phyloP scores from a whole-genome alignment of 2,888 invertebrate genomes.

The Anagyrus pseudococci region DNA sequence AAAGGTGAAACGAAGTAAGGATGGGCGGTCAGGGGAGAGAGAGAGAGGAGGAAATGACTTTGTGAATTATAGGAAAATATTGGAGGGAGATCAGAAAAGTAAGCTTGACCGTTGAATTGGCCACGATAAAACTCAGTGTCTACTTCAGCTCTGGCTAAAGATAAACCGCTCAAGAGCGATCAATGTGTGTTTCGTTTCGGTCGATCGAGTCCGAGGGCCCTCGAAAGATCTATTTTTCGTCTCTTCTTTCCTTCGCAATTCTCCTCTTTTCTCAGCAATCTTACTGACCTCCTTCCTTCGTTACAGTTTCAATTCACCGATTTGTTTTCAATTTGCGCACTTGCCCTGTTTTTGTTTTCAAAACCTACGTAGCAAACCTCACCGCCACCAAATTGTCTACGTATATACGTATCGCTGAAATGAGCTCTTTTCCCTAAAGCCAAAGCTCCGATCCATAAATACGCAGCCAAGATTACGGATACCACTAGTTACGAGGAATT shows the following conservation, averaged over 20 bases:
- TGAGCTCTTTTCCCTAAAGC: too few species aligned
- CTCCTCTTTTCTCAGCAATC: background rate
- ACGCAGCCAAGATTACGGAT: too few species aligned
- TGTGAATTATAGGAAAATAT: background rate
- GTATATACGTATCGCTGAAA: too few species aligned
- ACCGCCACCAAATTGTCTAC: too few species aligned
- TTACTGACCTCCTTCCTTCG: background rate
- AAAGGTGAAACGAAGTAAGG: background rate
- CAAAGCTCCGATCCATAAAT: too few species aligned
- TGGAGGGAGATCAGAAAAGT: background rate
- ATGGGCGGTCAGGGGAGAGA: background rate
- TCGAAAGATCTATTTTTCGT: background rate
- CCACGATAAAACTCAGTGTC: background rate
- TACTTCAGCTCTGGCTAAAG: background rate
- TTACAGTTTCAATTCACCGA: background rate
- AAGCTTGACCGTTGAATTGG: background rate
- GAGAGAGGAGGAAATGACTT: slow-evolving; percentile 2
- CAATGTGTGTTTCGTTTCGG: slow-evolving; percentile 4
- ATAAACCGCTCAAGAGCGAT: slow-evolving; percentile 15
- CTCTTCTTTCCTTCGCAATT: background rate
- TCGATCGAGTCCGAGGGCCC: background rate
- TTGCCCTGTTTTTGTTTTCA: too few species aligned
- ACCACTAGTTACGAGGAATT: too few species aligned
- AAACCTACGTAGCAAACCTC: too few species aligned
- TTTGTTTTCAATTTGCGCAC: background rate